Base-by-base conservation (phyloP, 2,113 vertebrate genomes). In the Phyllopteryx taeniolatus region DNA sequence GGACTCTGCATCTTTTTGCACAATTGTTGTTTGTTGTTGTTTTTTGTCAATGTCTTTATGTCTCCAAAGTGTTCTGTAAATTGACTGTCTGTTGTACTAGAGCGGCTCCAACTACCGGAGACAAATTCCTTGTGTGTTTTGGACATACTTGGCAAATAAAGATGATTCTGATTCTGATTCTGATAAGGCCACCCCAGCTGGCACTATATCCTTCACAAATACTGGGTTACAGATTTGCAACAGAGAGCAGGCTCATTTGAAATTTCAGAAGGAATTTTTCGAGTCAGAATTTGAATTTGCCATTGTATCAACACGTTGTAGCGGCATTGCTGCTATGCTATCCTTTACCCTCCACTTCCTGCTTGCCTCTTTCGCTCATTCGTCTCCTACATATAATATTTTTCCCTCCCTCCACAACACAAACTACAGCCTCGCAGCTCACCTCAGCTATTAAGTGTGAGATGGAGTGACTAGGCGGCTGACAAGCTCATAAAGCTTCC, bases 401-500 rank as follows among this genome's bases (percentile, higher is more conserved):
- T 54, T n/a, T n/a, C 39, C 46, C 70, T n/a, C 57, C 31, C 61
- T 2, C 68, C 64, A 47, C n/a, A 47, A n/a, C 72, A 47, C 43
- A 61, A 61, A 61, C 31, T 35, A 31, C 59, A 7, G 31, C 51
- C 49, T 69, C 20, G 80, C 39, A 19, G 22, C 12, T 53, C 33
- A 51, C 70, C 39, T 67, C 65, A 54, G 70, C 31, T 75, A 78
- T 70, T 56, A 67, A 43, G 71, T 46, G 60, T 11, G 66, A 68
- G 65, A 67, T 61, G 33, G 61, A 59, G 70, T 74, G 81, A 83
- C 74, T 71, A 70, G 56, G 35, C 47, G 60, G 75, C 70, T 75
- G 75, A 82, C 71, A 76, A 62, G n/a, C 74, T 75, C 75, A 86
- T 87, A 77, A 84, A 84, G 39, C 70, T 68, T 66, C 67, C 47